A percentile compares a stretch with the other conserved stretches of the same genome.
These are phyloP conservation scores for Maccullochella peelii DNA, from an alignment of 2,113 vertebrate genomes.

Conservation along the genomic window DNA sequence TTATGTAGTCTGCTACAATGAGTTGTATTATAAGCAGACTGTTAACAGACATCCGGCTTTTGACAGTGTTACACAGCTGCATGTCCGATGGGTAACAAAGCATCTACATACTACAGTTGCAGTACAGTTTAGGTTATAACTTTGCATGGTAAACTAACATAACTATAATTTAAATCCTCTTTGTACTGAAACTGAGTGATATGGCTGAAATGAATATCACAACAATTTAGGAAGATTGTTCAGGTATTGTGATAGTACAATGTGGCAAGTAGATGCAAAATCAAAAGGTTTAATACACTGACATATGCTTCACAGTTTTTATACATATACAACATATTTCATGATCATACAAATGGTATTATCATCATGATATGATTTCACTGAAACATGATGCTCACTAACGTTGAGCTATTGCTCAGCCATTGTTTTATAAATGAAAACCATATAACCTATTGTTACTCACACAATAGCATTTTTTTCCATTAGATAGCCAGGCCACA, in stretches of 20 bases:
- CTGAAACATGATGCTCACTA: too few relatives aligned
- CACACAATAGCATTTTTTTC: background rate
- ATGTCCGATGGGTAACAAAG: slow-evolving; percentile 5
- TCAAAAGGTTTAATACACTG: background rate
- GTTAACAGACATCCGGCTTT: background rate
- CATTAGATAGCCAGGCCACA: background rate
- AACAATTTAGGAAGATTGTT: too few relatives aligned
- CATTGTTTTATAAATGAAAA: background rate
- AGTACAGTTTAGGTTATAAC: background rate
- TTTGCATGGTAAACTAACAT: background rate
- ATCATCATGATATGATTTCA: background rate
- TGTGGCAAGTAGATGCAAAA: background rate
- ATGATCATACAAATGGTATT: too few relatives aligned
- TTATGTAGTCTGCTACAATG: background rate
- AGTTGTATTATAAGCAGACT: background rate
- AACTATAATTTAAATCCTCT: background rate
- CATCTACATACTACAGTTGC: too few relatives aligned
- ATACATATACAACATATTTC: background rate
- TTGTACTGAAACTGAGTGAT: background rate
- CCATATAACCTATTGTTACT: background rate
- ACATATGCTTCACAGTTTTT: background rate
- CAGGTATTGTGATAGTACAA: background rate
- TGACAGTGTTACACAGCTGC: slow-evolving; percentile 3
- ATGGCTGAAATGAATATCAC: background rate
- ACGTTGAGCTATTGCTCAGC: background rate